Percentiles rank a stretch among this genome's conserved stretches.
Evolutionary conservation across 1,140 invertebrate genomes (phyloP).

Genomic region (Helicorthomorpha holstii): DNA sequence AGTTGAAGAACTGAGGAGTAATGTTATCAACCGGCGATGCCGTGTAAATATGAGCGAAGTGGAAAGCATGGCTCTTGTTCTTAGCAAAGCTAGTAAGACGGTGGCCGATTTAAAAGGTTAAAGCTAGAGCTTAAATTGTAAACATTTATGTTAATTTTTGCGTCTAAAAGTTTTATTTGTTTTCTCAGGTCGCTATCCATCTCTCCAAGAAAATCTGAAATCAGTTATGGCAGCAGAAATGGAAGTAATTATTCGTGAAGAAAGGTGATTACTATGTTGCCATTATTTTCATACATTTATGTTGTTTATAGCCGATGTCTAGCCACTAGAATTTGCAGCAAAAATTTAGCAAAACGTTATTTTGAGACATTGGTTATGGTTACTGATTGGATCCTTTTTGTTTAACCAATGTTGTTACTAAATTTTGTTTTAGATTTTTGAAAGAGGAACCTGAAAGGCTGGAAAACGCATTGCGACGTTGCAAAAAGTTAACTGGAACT

Average conservation of each 20-base stretch:
- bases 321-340: too few relatives aligned
- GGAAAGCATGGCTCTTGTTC: slow-evolving; percentile 82
- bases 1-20: slow-evolving; percentile 82
- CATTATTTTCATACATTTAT: too few relatives aligned
- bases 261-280: too few relatives aligned
- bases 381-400: slow-evolving; percentile 1
- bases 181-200: slow-evolving; percentile 56
- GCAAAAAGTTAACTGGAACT: slow-evolving; percentile 91
- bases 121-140: background rate
- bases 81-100: slow-evolving; percentile 79
- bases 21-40: slow-evolving; percentile 86
- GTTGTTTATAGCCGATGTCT: too few relatives aligned
- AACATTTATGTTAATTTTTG: slow-evolving; percentile 3
- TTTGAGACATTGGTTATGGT: background rate
- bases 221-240: slow-evolving; percentile 73
- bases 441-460: slow-evolving; percentile 86
- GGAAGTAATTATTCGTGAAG: slow-evolving; percentile 82
- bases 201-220: slow-evolving; percentile 75
- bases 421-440: slow-evolving; percentile 42
- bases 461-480: slow-evolving; percentile 72
- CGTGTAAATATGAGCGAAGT: slow-evolving; percentile 92
- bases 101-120: slow-evolving; percentile 74
- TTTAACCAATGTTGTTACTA: slow-evolving; percentile 6
- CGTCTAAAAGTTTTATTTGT: background rate
- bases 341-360: background rate